Evolutionary conservation across 2,888 invertebrate species (phyloP).

Genomic region (Subacronicta megacephala): DNA sequence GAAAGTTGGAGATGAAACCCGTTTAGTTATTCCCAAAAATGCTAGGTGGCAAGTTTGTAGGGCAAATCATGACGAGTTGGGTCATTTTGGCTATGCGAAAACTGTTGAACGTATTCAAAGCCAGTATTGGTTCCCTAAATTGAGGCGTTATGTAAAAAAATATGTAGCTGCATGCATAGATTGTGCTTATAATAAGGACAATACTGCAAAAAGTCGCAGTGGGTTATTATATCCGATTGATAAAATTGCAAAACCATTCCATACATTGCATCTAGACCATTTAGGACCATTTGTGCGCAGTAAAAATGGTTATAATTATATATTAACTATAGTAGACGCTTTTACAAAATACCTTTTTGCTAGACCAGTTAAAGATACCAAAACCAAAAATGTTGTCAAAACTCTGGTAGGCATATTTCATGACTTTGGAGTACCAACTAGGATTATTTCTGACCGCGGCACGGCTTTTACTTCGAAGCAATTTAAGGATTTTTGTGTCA

Average conservation of each 20-base stretch:
- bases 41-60: conserved; percentile 16
- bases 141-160: conserved; percentile 7
- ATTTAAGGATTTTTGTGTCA: conserved; percentile 4
- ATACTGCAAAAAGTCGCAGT: neutral
- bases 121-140: conserved; percentile 15
- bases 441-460: conserved; percentile 7
- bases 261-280: conserved; percentile 10
- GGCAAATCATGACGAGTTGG: conserved; percentile 18
- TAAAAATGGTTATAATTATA: neutral
- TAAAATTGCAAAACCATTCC: conserved; percentile 3
- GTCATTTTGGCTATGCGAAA: conserved; percentile 18
- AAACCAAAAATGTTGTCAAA: conserved; percentile 1
- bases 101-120: conserved; percentile 11
- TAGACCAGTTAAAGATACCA: conserved; percentile 3
- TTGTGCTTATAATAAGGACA: conserved; percentile 16
- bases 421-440: conserved; percentile 2
- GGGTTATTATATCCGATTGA: conserved; percentile 5
- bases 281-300: conserved; percentile 12
- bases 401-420: conserved; percentile 1
- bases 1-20: neutral
- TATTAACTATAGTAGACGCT: conserved; percentile 10
- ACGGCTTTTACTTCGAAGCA: conserved; percentile 4
- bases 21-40: conserved; percentile 11
- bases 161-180: conserved; percentile 13
- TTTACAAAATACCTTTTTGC: conserved; percentile 10